Evolutionary conservation across 2,113 vertebrate species (phyloP).

Genomic region (Lamprotornis superbus): DNA sequence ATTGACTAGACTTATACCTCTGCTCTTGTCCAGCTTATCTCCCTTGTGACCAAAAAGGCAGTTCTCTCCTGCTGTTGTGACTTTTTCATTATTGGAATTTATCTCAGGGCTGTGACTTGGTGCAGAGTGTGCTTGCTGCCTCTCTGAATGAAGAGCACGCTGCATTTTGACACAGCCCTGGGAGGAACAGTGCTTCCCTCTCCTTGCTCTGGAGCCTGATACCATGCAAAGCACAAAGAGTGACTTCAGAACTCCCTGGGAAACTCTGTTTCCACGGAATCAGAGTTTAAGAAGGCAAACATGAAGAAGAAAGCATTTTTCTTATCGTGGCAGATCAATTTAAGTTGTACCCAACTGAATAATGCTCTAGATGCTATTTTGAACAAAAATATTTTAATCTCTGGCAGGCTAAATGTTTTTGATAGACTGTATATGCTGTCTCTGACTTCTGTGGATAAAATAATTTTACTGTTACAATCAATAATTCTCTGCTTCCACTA

Average conservation of each 20-base stretch:
- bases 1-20: not conserved
- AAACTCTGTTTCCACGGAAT: not conserved
- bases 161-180: not conserved
- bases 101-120: not conserved
- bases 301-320: not conserved
- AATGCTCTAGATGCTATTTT: not conserved
- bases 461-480: slow-evolving; percentile 9
- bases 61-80: not conserved
- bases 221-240: not conserved
- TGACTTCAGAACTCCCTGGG: not conserved
- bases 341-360: not conserved
- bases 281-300: not conserved
- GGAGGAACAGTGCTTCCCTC: not conserved
- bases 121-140: fast-evolving
- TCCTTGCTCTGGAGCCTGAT: not conserved
- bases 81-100: not conserved
- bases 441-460: not conserved
- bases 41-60: not conserved
- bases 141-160: not conserved
- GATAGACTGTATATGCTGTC: not conserved
- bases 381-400: not conserved
- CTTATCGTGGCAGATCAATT: not conserved
- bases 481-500: not conserved
- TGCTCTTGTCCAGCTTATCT: not conserved
- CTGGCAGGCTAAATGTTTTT: not conserved